Percentiles rank a stretch among this genome's conserved stretches.
phyloP scores from a whole-genome alignment of 2,797 vertebrate species.

The Ispidina lecontei region DNA sequence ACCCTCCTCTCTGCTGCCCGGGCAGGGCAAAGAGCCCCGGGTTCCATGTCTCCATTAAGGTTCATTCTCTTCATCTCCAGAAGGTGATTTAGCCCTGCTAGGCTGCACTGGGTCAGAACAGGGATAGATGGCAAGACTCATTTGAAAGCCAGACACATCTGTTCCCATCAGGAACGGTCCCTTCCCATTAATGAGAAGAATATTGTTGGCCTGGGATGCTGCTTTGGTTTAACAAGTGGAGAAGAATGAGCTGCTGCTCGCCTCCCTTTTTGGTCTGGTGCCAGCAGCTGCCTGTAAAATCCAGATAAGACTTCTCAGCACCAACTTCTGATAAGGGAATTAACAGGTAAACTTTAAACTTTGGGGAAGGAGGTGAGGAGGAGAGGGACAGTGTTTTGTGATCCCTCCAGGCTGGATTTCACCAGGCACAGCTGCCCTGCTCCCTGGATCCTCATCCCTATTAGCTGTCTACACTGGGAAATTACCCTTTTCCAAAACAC shows the following conservation, averaged over 20 bases:
- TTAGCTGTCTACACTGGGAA: not conserved
- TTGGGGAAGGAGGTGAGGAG: not conserved
- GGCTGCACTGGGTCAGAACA: slow-evolving; percentile 34
- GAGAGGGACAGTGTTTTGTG: not conserved
- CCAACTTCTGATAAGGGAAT: slow-evolving; percentile 59
- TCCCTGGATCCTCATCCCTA: not conserved
- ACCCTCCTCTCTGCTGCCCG: not conserved
- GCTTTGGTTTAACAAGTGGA: slow-evolving; percentile 32
- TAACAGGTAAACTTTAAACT: slow-evolving; percentile 61
- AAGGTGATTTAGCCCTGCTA: slow-evolving; percentile 52
- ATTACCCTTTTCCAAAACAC: not conserved
- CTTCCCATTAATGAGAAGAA: slow-evolving; percentile 54
- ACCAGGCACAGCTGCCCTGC: not conserved
- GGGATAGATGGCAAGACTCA: slow-evolving; percentile 29
- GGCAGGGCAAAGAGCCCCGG: not conserved
- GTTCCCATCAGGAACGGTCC: slow-evolving; percentile 61
- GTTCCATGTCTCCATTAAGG: slow-evolving; percentile 72
- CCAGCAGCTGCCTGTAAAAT: slow-evolving; percentile 71
- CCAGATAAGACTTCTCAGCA: slow-evolving; percentile 68
- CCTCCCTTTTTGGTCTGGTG: slow-evolving; percentile 37
- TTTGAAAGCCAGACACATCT: slow-evolving; percentile 39
- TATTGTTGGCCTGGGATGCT: slow-evolving; percentile 18
- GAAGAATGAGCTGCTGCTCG: slow-evolving; percentile 20
- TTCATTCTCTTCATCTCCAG: slow-evolving; percentile 49
- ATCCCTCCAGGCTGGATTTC: not conserved